Conservation (phyloP, 2,113 vertebrate genomes). For the Trichomycterus rosablanca region DNA sequence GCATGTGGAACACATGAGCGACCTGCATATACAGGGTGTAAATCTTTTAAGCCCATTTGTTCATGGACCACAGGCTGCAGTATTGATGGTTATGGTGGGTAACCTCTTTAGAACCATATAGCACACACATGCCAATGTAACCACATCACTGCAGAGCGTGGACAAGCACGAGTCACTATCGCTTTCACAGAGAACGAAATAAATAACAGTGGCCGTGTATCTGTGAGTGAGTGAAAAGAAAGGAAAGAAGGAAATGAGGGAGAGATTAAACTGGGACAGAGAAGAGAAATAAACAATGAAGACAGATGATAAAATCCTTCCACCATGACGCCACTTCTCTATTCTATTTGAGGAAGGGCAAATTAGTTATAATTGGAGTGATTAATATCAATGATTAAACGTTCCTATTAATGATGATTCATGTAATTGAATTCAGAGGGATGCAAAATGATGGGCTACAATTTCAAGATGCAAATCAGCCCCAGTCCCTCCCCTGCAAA, state of each 20-base stretch:
- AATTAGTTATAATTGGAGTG: conserved; percentile 61
- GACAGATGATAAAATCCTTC: conserved; percentile 54
- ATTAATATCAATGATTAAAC: conserved; percentile 67
- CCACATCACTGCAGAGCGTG: too few relatives aligned
- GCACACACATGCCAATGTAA: neutral
- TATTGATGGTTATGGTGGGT: neutral
- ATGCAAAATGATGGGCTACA: conserved; percentile 52
- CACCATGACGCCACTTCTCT: conserved; percentile 38
- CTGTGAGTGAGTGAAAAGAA: neutral
- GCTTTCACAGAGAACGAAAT: neutral
- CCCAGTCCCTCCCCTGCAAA: neutral
- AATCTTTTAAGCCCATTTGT: neutral
- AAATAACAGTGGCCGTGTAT: neutral
- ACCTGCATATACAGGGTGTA: neutral
- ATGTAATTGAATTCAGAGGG: conserved; percentile 60
- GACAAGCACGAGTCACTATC: too few relatives aligned
- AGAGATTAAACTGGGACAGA: neutral
- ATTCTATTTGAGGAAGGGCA: conserved; percentile 37
- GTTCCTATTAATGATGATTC: conserved; percentile 59
- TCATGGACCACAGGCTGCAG: neutral
- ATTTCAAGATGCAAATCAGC: conserved; percentile 54
- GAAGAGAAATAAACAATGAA: conserved; percentile 38
- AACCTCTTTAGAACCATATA: neutral
- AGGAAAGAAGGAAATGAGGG: neutral
- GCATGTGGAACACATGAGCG: neutral